Base-by-base conservation (phyloP, 2,888 invertebrate species). In the Fragum fragum region DNA sequence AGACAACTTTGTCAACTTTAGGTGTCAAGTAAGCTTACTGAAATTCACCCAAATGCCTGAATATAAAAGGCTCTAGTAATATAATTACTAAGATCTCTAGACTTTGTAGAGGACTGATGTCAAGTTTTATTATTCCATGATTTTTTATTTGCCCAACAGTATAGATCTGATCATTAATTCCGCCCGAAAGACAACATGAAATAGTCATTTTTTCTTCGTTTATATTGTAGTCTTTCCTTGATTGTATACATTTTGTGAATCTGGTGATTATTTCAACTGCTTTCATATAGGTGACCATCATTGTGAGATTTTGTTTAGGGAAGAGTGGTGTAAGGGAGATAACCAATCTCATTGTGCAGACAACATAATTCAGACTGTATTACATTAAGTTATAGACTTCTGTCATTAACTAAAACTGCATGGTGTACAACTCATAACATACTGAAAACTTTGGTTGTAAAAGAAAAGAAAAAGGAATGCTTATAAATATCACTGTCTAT, bases 111-210 rank as follows among this genome's bases (percentile, higher is more conserved):
- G 47, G 14, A 47, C 16, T 47, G 47, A n/a, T 9, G 47, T 9
- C n/a, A 18, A 14, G 3, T 47, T 47, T 47, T 47, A 16, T 47
- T 47, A 18, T 47, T 47, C 47, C 5, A 47, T 47, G 47, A 47
- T 47, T 9, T n/a, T 53, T 57, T 57, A 26, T 61, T 61, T 61
- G 11, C 28, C 61, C 61, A 32, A 23, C 66, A 66, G 66, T 66
- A 66, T 66, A 66, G 66, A 66, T 66, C 66, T 66, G 66, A 66
- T 36, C 21, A 42, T 23, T 7, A 26, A 66, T 66, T 66, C 66
- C 66, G 66, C 66, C 66, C 66, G 32, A 42, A 66, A 32, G 39
- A 42, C 36, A 42, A 66, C 18, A 32, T 66, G n/a, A 28, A 66
- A 42, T 66, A 66, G 42, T 66, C 66, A 42, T 42, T 57, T 57